These are phyloP conservation scores for Drosophila pandora DNA, from an alignment of 1,140 invertebrate genomes.

Conservation along the genomic window DNA sequence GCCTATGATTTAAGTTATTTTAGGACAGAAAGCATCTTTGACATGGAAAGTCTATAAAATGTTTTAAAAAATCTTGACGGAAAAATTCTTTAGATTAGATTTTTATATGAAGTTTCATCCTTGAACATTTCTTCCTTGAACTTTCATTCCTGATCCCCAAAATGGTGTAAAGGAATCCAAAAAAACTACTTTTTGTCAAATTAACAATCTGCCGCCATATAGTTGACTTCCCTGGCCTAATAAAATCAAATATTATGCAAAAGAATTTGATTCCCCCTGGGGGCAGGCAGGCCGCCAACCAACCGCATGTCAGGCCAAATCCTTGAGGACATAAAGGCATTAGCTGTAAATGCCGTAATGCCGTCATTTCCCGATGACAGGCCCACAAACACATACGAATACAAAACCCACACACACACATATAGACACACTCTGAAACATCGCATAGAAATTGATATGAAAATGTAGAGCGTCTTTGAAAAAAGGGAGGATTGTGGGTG, in stretches of 20 bases:
- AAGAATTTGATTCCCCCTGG: constrained; percentile 50
- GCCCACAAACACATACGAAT: constrained; percentile 9
- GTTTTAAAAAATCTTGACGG: too few species aligned
- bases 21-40: too few species aligned
- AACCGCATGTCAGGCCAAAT: constrained; percentile 52
- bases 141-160: neutral
- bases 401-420: constrained; percentile 1
- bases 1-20: too few species aligned
- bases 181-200: constrained; percentile 40
- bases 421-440: neutral
- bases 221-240: constrained; percentile 46
- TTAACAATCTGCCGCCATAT: constrained; percentile 31
- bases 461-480: constrained; percentile 50
- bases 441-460: constrained; percentile 29
- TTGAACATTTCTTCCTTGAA: too few species aligned
- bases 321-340: constrained; percentile 75
- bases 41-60: too few species aligned
- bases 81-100: too few species aligned
- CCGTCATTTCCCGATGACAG: constrained; percentile 79
- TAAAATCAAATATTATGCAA: constrained; percentile 78
- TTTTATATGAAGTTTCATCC: too few species aligned
- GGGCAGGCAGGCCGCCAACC: neutral
- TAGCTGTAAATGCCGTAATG: constrained; percentile 79
- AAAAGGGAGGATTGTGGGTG: neutral
- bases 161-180: constrained; percentile 1